phyloP scores from a whole-genome alignment of 2,888 invertebrate genomes.

The Andrena fulva region DNA sequence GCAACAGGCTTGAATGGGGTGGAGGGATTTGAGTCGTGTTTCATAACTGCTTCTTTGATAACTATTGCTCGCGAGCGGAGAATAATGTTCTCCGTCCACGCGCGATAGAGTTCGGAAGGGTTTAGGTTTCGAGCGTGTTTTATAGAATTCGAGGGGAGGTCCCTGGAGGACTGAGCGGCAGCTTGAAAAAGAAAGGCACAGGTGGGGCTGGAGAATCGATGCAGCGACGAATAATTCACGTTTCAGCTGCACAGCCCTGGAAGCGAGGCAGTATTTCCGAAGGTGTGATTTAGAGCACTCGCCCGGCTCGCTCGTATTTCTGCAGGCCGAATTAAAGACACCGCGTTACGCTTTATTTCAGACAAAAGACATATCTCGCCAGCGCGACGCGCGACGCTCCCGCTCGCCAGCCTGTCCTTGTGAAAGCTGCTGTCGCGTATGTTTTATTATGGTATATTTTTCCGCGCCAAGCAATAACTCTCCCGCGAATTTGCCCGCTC shows the following conservation, averaged over 20 bases:
- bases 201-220: neutral
- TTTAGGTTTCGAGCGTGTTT: too few species aligned
- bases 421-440: conserved; percentile 6
- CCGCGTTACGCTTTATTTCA: conserved; percentile 8
- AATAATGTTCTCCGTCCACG: too few species aligned
- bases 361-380: conserved; percentile 7
- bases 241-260: neutral
- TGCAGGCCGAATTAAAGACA: conserved; percentile 30
- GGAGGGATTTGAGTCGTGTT: neutral
- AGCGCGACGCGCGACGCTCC: neutral
- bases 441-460: conserved; percentile 36
- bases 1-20: neutral
- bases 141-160: neutral
- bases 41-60: neutral
- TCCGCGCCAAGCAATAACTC: conserved; percentile 23
- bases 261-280: neutral
- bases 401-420: neutral
- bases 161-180: neutral
- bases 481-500: conserved; percentile 31
- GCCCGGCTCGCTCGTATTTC: conserved; percentile 7
- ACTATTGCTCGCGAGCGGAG: too few species aligned
- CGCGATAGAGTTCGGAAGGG: too few species aligned
- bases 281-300: conserved; percentile 2
- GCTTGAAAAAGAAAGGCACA: neutral
- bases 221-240: conserved; percentile 16